These are phyloP conservation scores for Stegodyphus dumicola DNA, from an alignment of 1,140 invertebrate genomes.

Conservation along the genomic window DNA sequence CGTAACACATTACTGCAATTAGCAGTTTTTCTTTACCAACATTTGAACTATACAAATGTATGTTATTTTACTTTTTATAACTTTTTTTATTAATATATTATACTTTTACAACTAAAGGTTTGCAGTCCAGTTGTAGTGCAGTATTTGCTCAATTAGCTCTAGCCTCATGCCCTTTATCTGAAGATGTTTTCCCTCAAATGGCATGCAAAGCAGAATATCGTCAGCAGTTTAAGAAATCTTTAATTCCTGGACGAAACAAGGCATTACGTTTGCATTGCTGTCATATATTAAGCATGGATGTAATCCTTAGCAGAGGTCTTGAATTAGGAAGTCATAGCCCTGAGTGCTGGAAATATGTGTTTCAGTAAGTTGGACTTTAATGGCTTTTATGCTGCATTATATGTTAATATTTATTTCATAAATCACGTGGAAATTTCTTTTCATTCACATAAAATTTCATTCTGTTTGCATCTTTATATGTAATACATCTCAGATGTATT, in stretches of 20 bases:
- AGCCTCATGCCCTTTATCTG: constrained; percentile 77
- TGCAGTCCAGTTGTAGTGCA: constrained; percentile 86
- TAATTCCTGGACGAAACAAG: constrained; percentile 40
- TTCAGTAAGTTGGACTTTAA: constrained; percentile 72
- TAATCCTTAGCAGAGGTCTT: constrained; percentile 81
- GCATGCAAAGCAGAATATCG: constrained; percentile 37
- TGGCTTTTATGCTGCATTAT: too few species aligned
- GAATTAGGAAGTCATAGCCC: constrained; percentile 90
- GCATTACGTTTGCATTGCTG: constrained; percentile 74
- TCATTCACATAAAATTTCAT: too few species aligned
- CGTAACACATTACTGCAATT: neutral
- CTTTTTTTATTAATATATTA: neutral
- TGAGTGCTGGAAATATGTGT: constrained; percentile 93
- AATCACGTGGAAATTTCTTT: too few species aligned
- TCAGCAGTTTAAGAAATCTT: constrained; percentile 55
- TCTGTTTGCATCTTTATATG: too few species aligned
- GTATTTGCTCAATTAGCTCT: constrained; percentile 76
- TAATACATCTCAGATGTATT: too few species aligned
- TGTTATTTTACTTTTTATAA: neutral
- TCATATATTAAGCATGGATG: constrained; percentile 90
- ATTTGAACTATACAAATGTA: neutral
- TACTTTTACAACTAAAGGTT: constrained; percentile 68
- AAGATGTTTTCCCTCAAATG: constrained; percentile 64
- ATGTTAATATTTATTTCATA: too few species aligned
- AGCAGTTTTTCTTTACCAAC: neutral